A percentile compares a stretch with the other conserved stretches of the same genome.
phyloP scores from a whole-genome alignment of 2,113 vertebrate species.

The Hippocampus zosterae region DNA sequence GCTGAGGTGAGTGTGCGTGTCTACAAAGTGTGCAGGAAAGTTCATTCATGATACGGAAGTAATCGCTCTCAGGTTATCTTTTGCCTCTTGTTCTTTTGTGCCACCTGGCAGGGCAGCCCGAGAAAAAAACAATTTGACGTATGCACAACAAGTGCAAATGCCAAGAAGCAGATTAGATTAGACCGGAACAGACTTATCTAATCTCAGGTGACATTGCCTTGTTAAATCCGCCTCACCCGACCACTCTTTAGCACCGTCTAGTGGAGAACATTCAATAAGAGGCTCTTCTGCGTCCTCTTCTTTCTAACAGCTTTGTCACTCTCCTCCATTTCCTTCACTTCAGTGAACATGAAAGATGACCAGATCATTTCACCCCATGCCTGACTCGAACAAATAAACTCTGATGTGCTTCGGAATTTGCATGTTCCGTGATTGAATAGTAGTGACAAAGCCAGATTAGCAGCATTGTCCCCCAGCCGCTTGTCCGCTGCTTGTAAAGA shows the following conservation, averaged over 20 bases:
- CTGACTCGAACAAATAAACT: neutral
- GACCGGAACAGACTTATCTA: slow-evolving; percentile 62
- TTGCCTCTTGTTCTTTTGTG: slow-evolving; percentile 13
- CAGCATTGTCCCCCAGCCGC: neutral
- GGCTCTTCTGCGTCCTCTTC: neutral
- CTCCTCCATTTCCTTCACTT: slow-evolving; percentile 13
- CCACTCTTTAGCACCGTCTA: slow-evolving; percentile 29
- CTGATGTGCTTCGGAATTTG: neutral
- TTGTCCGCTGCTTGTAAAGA: slow-evolving; percentile 6
- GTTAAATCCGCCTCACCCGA: slow-evolving; percentile 26
- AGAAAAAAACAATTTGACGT: slow-evolving; percentile 16
- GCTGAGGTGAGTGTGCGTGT: slow-evolving; percentile 66
- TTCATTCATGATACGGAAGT: slow-evolving; percentile 16
- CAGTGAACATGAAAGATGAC: neutral
- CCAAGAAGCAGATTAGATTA: slow-evolving; percentile 60
- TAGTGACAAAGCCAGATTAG: slow-evolving; percentile 9
- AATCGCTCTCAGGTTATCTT: slow-evolving; percentile 25
- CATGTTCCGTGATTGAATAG: neutral
- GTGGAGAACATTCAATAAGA: slow-evolving; percentile 19
- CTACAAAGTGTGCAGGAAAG: slow-evolving; percentile 18
- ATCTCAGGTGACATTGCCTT: slow-evolving; percentile 69
- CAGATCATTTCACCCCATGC: neutral
- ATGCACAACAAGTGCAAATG: slow-evolving; percentile 40
- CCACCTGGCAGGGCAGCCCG: slow-evolving; percentile 4
- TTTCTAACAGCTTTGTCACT: neutral